Conservation (phyloP, 2,113 vertebrate species). For the Stomatorhinus ivindoensis region DNA sequence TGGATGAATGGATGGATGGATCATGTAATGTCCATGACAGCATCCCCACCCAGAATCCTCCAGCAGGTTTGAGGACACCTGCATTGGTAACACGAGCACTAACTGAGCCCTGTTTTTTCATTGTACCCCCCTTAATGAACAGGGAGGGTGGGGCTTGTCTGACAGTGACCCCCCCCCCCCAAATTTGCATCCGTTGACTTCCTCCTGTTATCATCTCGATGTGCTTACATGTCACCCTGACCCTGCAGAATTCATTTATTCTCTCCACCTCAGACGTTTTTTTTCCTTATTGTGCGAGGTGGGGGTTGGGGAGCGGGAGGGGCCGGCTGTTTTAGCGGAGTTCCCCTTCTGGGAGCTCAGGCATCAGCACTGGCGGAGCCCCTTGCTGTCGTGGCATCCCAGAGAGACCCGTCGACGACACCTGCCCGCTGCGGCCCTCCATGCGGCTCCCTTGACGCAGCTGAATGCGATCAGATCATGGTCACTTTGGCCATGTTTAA, state of each 20-base stretch:
- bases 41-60: neutral
- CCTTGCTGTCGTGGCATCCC: neutral
- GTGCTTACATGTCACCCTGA: neutral
- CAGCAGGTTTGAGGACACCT: neutral
- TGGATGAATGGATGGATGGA: neutral
- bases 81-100: neutral
- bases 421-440: neutral
- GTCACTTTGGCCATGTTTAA: conserved; percentile 40
- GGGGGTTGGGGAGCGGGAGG: neutral
- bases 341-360: no score
- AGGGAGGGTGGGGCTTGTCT: neutral
- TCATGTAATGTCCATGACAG: neutral
- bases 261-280: neutral
- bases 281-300: neutral
- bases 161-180: neutral
- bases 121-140: neutral
- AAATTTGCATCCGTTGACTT: neutral
- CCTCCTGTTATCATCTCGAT: neutral
- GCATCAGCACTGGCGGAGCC: neutral
- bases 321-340: neutral
- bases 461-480: conserved; percentile 40
- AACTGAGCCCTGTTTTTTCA: neutral
- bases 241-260: conserved; percentile 1
- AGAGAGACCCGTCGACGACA: neutral
- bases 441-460: conserved; percentile 41